Evolutionary conservation across 2,113 vertebrate genomes (phyloP).

Genomic region (Fregetta grallaria): DNA sequence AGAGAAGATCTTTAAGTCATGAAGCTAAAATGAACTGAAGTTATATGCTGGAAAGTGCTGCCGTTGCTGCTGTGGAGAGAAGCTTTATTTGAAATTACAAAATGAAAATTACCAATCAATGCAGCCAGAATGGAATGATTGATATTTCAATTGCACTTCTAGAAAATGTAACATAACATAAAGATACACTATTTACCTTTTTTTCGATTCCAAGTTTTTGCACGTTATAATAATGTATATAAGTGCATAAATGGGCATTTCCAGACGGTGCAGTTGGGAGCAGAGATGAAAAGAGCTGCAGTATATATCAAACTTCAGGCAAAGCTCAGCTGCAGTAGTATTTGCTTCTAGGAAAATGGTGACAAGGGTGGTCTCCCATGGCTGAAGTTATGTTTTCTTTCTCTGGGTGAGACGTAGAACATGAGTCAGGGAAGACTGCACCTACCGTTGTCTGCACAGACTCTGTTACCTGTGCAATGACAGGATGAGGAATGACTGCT

Average conservation of each 20-base stretch:
- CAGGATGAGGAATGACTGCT: neutral
- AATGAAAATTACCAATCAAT: constrained; percentile 77
- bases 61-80: constrained; percentile 22
- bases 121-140: constrained; percentile 60
- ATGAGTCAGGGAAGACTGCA: neutral
- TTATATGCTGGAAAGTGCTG: constrained; percentile 51
- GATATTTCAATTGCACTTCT: constrained; percentile 44
- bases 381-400: neutral
- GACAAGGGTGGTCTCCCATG: neutral
- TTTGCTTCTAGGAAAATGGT: neutral
- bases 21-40: constrained; percentile 67
- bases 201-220: constrained; percentile 51
- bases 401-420: neutral
- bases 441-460: accelerated
- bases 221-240: neutral
- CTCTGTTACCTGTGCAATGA: neutral
- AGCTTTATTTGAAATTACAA: constrained; percentile 75
- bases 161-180: constrained; percentile 53
- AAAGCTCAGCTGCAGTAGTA: neutral
- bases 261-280: neutral
- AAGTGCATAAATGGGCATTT: constrained; percentile 17
- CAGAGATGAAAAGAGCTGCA: neutral
- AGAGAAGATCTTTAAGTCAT: constrained; percentile 51
- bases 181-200: constrained; percentile 63
- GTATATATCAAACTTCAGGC: neutral